Conservation (phyloP, 1,140 invertebrate genomes). For the Lucilia sericata region DNA sequence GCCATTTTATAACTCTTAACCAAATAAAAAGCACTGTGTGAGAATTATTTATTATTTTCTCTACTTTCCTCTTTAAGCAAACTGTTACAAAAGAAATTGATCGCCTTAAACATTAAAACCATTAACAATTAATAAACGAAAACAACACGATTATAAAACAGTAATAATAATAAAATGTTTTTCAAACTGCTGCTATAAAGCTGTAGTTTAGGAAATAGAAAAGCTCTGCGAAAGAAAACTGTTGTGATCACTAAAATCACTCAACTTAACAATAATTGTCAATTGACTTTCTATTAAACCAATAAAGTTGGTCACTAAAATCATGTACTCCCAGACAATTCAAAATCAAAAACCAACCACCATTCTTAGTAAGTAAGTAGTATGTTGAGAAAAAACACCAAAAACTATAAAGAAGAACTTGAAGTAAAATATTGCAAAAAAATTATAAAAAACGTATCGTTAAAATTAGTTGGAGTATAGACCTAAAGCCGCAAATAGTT, state of each 20-base stretch:
- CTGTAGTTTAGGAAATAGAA: too few relatives aligned
- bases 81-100: background rate
- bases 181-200: background rate
- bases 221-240: background rate
- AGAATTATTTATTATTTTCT: background rate
- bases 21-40: background rate
- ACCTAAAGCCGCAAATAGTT: conserved; percentile 17
- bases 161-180: background rate
- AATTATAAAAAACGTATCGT: background rate
- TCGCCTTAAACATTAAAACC: conserved; percentile 10
- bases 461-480: background rate
- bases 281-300: conserved; percentile 63
- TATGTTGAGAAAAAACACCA: background rate
- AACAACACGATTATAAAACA: conserved; percentile 21
- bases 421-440: background rate
- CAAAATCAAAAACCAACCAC: background rate
- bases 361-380: background rate
- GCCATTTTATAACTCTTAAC: background rate
- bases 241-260: conserved; percentile 53
- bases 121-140: conserved; percentile 29
- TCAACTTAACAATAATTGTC: conserved; percentile 64
- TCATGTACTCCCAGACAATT: conserved; percentile 21
- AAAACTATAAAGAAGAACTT: background rate
- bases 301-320: conserved; percentile 34
- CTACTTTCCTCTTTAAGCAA: too few relatives aligned